Base-by-base conservation (phyloP, 2,113 vertebrate genomes). In the Crotalus horridus region DNA sequence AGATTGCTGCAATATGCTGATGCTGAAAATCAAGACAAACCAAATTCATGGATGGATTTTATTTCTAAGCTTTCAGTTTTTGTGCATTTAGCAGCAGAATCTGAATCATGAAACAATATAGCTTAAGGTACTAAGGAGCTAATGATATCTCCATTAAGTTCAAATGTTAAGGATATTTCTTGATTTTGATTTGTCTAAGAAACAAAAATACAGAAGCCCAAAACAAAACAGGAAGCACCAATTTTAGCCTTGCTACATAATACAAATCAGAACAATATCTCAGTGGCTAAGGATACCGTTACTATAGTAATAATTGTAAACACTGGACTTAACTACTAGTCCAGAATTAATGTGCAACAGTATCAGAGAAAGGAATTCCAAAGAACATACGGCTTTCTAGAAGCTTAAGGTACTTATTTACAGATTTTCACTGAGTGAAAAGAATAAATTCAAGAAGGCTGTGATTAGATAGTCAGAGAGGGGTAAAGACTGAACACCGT, bases 251-350 rank as follows among this genome's bases (percentile, higher is more conserved):
- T 91, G 90, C 53, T 94, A 55, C 17, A 85, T 26, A 90, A 90
- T 24, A 92, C 93, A 95, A 94, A 85, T 51, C 33, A 93, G 95
- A 94, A 94, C 96, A 96, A 56, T 59, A 93, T 93, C 55, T 93
- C 93, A 53, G 92, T 96, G 94, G 88, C 94, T 92, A 89, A 61
- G 94, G 95, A 96, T 97, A 97, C 95, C 61, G 96, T 96, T 95
- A 95, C 97, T 93, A 95, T 95, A 92, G 95, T 85, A 81, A 96
- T 94, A 95, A 93, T 94, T 97, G 96, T 95, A 97, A 94, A 92
- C 93, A 94, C 9, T 89, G 74, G 33, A 29, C 59, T 59, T 90
- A 33, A 29, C 51, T 85, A 59, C 74, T 54, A 53, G 89, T 29
- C 85, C 11, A 74, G 87, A 89, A 21, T 43, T 46, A 81, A 17